A percentile compares a stretch with the other conserved stretches of the same genome.
Conservation (phyloP, 2,888 invertebrate genomes). For the Oeneis ivallda region DNA sequence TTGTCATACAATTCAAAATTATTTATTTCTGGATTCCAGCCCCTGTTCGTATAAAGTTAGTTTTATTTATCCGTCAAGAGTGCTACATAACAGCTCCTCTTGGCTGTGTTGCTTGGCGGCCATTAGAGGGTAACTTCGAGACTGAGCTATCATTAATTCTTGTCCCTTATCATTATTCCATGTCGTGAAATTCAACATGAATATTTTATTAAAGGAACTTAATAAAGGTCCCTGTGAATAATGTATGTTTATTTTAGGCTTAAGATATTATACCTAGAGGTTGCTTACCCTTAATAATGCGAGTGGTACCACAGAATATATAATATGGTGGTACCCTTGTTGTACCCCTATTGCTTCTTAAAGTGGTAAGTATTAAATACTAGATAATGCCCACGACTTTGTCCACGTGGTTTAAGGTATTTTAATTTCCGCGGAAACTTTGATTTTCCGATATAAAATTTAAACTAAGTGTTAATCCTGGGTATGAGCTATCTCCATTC, state of each 20-base stretch:
- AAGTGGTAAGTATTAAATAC: too few relatives aligned
- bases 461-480: too few relatives aligned
- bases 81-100: slow-evolving; percentile 2
- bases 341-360: too few relatives aligned
- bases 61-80: not conserved
- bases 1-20: too few relatives aligned
- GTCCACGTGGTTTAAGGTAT: too few relatives aligned
- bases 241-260: slow-evolving; percentile 26
- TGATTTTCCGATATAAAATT: too few relatives aligned
- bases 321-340: too few relatives aligned
- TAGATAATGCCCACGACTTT: too few relatives aligned
- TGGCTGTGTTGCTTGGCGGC: not conserved
- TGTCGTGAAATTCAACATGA: slow-evolving; percentile 42
- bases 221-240: slow-evolving; percentile 37
- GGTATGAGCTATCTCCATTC: too few relatives aligned
- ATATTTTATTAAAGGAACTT: slow-evolving; percentile 41
- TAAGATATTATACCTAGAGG: slow-evolving; percentile 2
- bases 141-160: slow-evolving; percentile 40
- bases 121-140: slow-evolving; percentile 35
- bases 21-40: too few relatives aligned
- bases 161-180: slow-evolving; percentile 44
- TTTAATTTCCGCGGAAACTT: too few relatives aligned
- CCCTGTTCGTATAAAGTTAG: not conserved
- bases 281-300: not conserved
- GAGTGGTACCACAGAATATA: too few relatives aligned